Base-by-base conservation (phyloP, 2,888 invertebrate genomes). In the Monoplex corrugatus region DNA sequence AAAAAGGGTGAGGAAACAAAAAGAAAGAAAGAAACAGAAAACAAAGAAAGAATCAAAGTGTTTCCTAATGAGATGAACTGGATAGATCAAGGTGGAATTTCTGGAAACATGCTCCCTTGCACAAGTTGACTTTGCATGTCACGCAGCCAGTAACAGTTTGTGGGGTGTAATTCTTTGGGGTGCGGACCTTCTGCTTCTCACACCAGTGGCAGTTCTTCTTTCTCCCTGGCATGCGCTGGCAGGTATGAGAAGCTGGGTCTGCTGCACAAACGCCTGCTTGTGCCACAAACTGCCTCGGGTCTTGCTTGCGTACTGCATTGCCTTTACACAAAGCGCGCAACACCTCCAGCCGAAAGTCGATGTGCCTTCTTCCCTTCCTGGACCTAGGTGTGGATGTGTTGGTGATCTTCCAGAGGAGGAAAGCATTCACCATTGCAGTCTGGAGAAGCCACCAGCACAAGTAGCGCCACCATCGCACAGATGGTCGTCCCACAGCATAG, bases 401-500 rank as follows among this genome's bases (percentile, higher is more conserved):
- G 68, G 68, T 68, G 68, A n/a, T n/a, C n/a, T 68, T 68, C 68
- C 68, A 68, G 68, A 68, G 16, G 68, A 68, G 68, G 28, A 68
- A 68, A 5, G 68, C 68, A 40, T 89, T 90, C 28, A 89, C 45
- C 32, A 90, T 78, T 5, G 87, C 68, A 43, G 89, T 50, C 57
- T 91, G 87, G 1, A 91, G 72, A 57, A 91, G 43, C 45, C 68
- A 90, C 72, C 89, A 87, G 45, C 89, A 50, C 1, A 89, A 28
- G 72, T 90, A 89, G 23, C 90, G 57, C 91, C 91, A 90, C 91
- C 91, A 91, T 80, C 89, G 89, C n/a, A 28, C 63, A n/a, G 83
- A 35, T 40, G 83, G 50, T 40, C 89, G 44, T 0, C 89, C 91
- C n/a, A 90, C 63, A 0, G 87, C 87, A 72, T 91, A 89, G 63